phyloP scores from a whole-genome alignment of 2,888 invertebrate genomes.

The Phytoseiulus persimilis region DNA sequence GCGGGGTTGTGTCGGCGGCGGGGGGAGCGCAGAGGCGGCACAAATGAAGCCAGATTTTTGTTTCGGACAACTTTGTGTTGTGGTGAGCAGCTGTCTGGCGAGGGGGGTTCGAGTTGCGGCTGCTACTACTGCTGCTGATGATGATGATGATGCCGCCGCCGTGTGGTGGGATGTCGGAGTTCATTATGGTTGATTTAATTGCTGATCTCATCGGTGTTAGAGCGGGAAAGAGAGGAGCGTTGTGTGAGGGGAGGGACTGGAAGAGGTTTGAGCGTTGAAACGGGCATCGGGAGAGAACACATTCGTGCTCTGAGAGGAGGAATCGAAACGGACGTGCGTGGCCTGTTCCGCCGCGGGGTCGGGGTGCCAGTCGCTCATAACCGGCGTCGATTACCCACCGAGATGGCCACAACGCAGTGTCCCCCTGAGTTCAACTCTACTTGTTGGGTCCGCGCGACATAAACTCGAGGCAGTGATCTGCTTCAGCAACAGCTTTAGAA shows the following conservation, averaged over 20 bases:
- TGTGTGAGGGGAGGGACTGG: neutral
- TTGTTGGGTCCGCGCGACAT: no score
- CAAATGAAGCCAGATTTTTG: constrained; percentile 5
- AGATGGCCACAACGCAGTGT: no score
- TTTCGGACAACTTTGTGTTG: neutral
- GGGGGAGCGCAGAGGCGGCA: neutral
- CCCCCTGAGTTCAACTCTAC: no score
- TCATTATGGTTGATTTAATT: constrained; percentile 5
- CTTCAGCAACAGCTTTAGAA: no score
- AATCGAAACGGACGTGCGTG: no score
- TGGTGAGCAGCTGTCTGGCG: neutral
- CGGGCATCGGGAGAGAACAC: no score
- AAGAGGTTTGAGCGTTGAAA: neutral
- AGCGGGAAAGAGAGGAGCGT: neutral
- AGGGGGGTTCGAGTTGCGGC: neutral
- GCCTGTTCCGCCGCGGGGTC: no score
- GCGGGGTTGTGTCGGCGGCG: neutral
- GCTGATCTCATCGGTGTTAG: neutral
- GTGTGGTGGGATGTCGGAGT: neutral
- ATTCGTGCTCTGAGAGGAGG: no score
- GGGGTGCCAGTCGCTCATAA: no score
- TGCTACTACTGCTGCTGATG: neutral
- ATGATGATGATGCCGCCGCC: neutral
- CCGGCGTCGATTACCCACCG: no score
- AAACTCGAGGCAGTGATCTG: no score